phyloP scores from a whole-genome alignment of 2,797 vertebrate genomes.

The Lindbergichthys nudifrons region DNA sequence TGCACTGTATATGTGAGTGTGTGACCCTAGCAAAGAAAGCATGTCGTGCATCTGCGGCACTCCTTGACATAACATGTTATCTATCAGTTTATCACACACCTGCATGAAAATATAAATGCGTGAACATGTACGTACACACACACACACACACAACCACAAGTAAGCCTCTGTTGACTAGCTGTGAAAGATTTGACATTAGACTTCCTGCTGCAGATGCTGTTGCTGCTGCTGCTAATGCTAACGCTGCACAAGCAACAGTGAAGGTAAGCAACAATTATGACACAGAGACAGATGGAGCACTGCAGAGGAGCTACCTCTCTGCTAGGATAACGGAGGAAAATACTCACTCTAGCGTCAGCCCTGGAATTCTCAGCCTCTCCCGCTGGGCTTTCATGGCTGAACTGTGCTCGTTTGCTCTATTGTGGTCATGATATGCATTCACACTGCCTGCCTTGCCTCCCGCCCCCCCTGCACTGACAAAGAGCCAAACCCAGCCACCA shows the following conservation, averaged over 20 bases:
- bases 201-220: constrained; percentile 83
- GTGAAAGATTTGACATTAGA: constrained; percentile 82
- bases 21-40: constrained; percentile 79
- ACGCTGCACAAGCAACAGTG: constrained; percentile 73
- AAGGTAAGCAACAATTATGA: constrained; percentile 70
- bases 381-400: constrained; percentile 99
- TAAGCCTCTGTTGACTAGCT: constrained; percentile 78
- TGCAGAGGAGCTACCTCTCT: constrained; percentile 56
- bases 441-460: constrained; percentile 82
- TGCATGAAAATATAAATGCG: neutral
- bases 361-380: constrained; percentile 98
- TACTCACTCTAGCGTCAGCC: constrained; percentile 99
- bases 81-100: constrained; percentile 35
- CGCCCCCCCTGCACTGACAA: constrained; percentile 87
- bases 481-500: constrained; percentile 90
- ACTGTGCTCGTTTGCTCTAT: constrained; percentile 90
- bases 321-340: constrained; percentile 79
- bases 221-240: constrained; percentile 82
- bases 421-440: constrained; percentile 93
- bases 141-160: constrained; percentile 24
- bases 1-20: constrained; percentile 53
- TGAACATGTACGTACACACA: neutral
- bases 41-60: constrained; percentile 78
- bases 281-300: constrained; percentile 62
- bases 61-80: constrained; percentile 68